phyloP scores from a whole-genome alignment of 2,113 vertebrate species.

The Stegostoma tigrinum region DNA sequence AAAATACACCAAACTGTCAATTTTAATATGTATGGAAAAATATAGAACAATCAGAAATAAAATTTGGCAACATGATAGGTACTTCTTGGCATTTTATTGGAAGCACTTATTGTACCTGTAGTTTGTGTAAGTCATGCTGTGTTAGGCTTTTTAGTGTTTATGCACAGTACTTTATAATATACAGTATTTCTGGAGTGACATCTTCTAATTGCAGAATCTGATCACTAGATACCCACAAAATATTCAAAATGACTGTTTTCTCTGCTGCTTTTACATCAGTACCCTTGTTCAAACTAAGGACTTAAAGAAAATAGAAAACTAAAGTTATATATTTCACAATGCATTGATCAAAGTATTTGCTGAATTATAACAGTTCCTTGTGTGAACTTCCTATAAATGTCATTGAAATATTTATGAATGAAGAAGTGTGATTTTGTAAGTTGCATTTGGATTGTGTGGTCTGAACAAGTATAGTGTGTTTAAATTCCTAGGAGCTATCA shows the following conservation, averaged over 20 bases:
- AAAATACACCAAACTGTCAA: not conserved
- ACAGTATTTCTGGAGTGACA: not conserved
- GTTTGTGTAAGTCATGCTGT: not conserved
- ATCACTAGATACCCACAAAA: not conserved
- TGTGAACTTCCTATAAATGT: not conserved
- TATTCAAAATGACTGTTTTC: not conserved
- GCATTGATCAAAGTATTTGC: not conserved
- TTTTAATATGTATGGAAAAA: not conserved
- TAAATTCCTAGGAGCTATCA: not conserved
- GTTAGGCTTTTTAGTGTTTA: not conserved
- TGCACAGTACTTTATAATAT: not conserved
- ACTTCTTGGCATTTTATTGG: not conserved
- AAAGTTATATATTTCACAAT: not conserved
- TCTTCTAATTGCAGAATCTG: not conserved
- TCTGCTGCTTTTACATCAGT: not conserved
- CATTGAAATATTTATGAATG: not conserved
- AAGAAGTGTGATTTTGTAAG: not conserved
- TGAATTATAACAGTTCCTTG: not conserved
- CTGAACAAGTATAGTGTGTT: not conserved
- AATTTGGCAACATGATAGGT: not conserved
- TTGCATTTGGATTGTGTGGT: not conserved
- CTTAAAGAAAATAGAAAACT: not conserved
- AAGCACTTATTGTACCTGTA: not conserved
- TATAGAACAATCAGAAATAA: not conserved
- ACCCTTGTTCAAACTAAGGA: not conserved